Conservation (phyloP, 2,797 vertebrate genomes). For the Emydoidea blandingii region DNA sequence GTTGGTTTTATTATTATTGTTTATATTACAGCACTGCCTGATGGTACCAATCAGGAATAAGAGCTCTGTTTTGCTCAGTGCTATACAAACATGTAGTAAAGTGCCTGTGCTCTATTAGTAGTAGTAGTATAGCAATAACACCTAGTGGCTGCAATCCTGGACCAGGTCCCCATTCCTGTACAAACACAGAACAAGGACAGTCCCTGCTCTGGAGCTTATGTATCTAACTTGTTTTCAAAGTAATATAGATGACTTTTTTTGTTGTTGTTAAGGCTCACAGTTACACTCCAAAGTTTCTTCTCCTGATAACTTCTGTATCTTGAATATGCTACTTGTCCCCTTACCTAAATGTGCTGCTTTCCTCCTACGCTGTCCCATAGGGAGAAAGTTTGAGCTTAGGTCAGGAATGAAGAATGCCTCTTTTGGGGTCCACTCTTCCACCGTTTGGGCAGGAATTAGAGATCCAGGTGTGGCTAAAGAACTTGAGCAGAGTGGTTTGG, state of each 20-base stretch:
- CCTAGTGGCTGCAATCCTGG: not conserved
- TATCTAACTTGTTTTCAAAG: not conserved
- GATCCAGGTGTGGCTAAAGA: constrained; percentile 14
- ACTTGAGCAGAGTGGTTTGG: not conserved
- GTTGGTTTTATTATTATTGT: not conserved
- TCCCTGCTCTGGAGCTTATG: not conserved
- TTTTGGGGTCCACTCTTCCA: not conserved
- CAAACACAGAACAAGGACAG: not conserved
- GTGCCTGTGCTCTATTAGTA: not conserved
- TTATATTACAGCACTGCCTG: not conserved
- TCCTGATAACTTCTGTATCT: not conserved
- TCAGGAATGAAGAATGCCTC: not conserved
- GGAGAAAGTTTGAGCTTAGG: not conserved
- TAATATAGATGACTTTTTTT: too few species aligned
- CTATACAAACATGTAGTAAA: not conserved
- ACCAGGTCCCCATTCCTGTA: not conserved
- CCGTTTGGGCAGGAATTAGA: not conserved
- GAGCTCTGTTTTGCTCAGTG: not conserved
- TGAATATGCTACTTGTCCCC: not conserved
- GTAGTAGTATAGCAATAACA: too few species aligned
- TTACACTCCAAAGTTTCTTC: too few species aligned
- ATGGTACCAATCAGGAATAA: not conserved
- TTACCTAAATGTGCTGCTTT: not conserved
- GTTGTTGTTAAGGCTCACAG: too few species aligned
- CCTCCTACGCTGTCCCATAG: not conserved